These are phyloP conservation scores for Theristicus caerulescens DNA, from an alignment of 2,113 vertebrate species.

Conservation along the genomic window DNA sequence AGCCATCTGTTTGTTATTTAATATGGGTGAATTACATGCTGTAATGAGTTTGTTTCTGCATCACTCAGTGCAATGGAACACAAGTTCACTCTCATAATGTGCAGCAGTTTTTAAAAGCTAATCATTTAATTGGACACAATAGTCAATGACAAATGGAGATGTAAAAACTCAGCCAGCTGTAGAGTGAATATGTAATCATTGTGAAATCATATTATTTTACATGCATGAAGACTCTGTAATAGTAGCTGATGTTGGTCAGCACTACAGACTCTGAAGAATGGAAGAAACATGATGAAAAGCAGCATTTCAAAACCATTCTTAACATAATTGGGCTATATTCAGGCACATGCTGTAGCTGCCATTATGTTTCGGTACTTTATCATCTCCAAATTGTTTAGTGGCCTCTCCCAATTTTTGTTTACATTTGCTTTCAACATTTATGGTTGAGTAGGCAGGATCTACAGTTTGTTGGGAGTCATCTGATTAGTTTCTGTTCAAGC, in stretches of 20 bases:
- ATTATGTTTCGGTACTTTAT: constrained; percentile 55
- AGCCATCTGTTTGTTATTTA: constrained; percentile 99
- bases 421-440: constrained; percentile 47
- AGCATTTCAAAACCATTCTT: constrained; percentile 64
- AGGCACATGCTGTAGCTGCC: constrained; percentile 32
- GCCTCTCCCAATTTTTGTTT: constrained; percentile 38
- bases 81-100: constrained; percentile 98
- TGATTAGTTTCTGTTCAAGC: constrained; percentile 2
- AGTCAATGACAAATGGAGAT: constrained; percentile 99
- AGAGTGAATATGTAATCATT: constrained; percentile 99
- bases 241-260: constrained; percentile 92
- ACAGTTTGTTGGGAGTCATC: constrained; percentile 16
- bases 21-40: constrained; percentile 99
- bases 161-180: constrained; percentile 99
- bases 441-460: constrained; percentile 38
- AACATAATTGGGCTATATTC: constrained; percentile 59
- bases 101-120: constrained; percentile 99
- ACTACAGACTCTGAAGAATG: constrained; percentile 79
- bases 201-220: constrained; percentile 99
- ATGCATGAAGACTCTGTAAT: constrained; percentile 99
- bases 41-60: constrained; percentile 99
- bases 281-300: constrained; percentile 73
- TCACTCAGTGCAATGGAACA: constrained; percentile 98
- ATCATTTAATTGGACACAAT: constrained; percentile 99
- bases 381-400: constrained; percentile 45